A percentile compares a stretch with the other conserved stretches of the same genome.
phyloP scores from a whole-genome alignment of 1,140 invertebrate species.

The Drosophila bocqueti region DNA sequence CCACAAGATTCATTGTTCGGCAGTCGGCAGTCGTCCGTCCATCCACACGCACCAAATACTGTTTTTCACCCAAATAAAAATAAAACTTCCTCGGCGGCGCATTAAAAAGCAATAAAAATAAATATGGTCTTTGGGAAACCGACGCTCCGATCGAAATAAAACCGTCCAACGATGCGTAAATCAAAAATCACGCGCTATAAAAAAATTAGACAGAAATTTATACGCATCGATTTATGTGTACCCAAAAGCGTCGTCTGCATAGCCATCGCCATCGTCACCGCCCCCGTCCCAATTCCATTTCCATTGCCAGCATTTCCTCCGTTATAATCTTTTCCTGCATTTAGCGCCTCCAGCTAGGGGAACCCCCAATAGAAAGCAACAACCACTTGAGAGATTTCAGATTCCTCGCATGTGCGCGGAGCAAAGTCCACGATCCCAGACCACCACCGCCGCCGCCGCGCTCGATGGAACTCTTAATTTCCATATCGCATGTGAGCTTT shows the following conservation, averaged over 20 bases:
- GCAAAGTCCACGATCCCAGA: slow-evolving; percentile 22
- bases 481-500: slow-evolving; percentile 44
- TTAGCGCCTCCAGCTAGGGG: slow-evolving; percentile 66
- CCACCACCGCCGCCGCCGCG: neutral
- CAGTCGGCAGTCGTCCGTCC: slow-evolving; percentile 17
- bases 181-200: slow-evolving; percentile 77
- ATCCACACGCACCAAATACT: slow-evolving; percentile 64
- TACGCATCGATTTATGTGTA: slow-evolving; percentile 55
- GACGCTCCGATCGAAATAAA: slow-evolving; percentile 74
- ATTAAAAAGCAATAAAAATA: slow-evolving; percentile 84
- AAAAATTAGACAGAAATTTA: slow-evolving; percentile 72
- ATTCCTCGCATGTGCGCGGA: slow-evolving; percentile 38
- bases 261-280: neutral
- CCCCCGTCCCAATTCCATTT: slow-evolving; percentile 19
- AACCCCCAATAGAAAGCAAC: slow-evolving; percentile 5
- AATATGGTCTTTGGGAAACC: slow-evolving; percentile 74
- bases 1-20: slow-evolving; percentile 78
- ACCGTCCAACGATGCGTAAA: slow-evolving; percentile 76
- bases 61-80: slow-evolving; percentile 56
- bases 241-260: slow-evolving; percentile 41
- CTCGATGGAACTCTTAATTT: slow-evolving; percentile 29
- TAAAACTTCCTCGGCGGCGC: slow-evolving; percentile 79
- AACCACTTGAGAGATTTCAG: slow-evolving; percentile 69
- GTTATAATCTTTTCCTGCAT: slow-evolving; percentile 71
- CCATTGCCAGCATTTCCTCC: slow-evolving; percentile 50